Evolutionary conservation across 2,113 vertebrate genomes (phyloP).

Genomic region (Scalopus aquaticus): DNA sequence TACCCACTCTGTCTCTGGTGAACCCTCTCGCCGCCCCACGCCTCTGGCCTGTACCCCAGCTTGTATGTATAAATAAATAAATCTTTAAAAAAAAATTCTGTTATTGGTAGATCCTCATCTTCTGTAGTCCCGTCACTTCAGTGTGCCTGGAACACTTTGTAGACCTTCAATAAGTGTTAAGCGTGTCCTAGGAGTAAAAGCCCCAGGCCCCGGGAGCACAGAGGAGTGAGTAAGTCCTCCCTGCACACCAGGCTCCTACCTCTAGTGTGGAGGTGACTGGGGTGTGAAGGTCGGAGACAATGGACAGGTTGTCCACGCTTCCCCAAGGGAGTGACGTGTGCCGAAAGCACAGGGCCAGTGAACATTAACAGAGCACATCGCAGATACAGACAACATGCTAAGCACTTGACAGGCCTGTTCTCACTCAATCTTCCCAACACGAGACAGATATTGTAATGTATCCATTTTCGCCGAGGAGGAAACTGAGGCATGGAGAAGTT

Average conservation of each 20-base stretch:
- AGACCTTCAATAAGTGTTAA: neutral
- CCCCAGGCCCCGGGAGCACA: neutral
- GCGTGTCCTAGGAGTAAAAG: neutral
- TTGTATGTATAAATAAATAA: too few species aligned
- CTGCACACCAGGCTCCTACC: too few species aligned
- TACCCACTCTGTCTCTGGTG: too few species aligned
- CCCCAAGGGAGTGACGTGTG: neutral
- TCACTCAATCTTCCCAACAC: neutral
- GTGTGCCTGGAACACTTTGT: neutral
- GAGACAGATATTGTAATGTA: neutral
- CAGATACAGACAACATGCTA: neutral
- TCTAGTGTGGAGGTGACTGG: neutral
- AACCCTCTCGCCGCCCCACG: too few species aligned
- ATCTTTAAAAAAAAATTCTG: too few species aligned
- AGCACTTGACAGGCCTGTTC: neutral
- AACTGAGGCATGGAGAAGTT: neutral
- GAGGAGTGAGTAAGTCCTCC: neutral
- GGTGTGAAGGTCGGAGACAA: neutral
- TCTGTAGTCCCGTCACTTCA: neutral
- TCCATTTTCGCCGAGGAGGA: neutral
- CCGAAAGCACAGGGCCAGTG: neutral
- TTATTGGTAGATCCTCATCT: neutral
- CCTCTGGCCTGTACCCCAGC: too few species aligned
- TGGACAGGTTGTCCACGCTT: neutral
- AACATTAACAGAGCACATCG: neutral